Base-by-base conservation (phyloP, 1,140 invertebrate species). In the Eueides isabella region DNA sequence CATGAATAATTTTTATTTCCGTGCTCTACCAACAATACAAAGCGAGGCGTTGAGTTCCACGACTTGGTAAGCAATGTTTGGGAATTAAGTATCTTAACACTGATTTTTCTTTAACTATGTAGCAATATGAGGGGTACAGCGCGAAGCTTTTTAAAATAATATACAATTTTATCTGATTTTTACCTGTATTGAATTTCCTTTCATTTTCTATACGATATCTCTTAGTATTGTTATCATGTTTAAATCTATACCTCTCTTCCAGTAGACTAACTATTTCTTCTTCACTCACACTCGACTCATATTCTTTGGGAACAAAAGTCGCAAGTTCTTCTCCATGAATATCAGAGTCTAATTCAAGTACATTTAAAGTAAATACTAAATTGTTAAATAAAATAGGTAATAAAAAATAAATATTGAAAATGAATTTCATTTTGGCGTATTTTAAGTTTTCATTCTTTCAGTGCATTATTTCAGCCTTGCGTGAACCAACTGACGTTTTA, bases 181-280 rank as follows among this genome's bases (percentile, higher is more conserved):
- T 55, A 87, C 85, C 83, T 80, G 78, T 28, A 74, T 75, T 78
- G 9, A 68, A 64, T 28, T 70, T 78, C 12, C 80, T 79, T n/a
- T 85, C 84, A 5, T 69, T 65, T 23, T 79, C 65, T n/a, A 90
- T 80, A 23, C 72, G 84, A 68, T 79, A 91, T 35, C 89, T 86
- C 0, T 78, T 90, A 0, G 88, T 85, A 0, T 69, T 80, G 67
- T 86, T 86, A 73, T 89, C 84, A 77, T 90, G 90, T 23, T 61
- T 80, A 72, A 90, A 91, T 71, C 79, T 87, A 48, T 90, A 91
- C 41, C 81, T 89, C 16, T 89, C 84, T 80, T 91, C 88, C 23
- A 91, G 66, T 14, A 89, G 64, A 0, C 72, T 75, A 28, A 88
- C 87, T 26, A 91, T 83, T 16, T 87, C 82, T 48, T 85, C 80